phyloP scores from a whole-genome alignment of 2,888 invertebrate species.

The Laspeyria flexula region DNA sequence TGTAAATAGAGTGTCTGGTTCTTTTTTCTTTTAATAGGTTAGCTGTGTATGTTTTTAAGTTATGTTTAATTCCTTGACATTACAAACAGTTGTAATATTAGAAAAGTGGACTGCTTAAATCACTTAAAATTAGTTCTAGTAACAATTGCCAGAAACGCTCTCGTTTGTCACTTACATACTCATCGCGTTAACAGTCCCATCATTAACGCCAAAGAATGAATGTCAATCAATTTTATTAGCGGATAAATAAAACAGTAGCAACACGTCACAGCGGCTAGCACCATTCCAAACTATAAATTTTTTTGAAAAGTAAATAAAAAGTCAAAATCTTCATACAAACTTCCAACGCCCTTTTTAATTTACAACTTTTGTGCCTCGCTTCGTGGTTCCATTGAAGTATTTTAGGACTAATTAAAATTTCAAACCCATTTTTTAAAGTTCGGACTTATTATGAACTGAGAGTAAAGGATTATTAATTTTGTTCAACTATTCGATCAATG shows the following conservation, averaged over 20 bases:
- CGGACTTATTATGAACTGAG: constrained; percentile 43
- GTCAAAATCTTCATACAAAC: constrained; percentile 24
- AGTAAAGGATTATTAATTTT: constrained; percentile 59
- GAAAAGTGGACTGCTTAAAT: too few relatives aligned
- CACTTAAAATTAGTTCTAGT: too few relatives aligned
- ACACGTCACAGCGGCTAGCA: constrained; percentile 51
- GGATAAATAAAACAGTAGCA: constrained; percentile 79
- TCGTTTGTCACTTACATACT: constrained; percentile 24
- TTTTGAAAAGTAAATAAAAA: constrained; percentile 36
- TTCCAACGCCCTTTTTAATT: constrained; percentile 58
- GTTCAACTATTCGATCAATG: constrained; percentile 62
- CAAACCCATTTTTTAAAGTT: constrained; percentile 44
- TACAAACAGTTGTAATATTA: too few relatives aligned
- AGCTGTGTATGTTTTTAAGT: too few relatives aligned
- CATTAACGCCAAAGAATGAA: constrained; percentile 66
- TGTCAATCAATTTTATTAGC: constrained; percentile 80
- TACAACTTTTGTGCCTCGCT: constrained; percentile 63
- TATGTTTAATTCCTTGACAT: too few relatives aligned
- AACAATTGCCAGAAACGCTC: too few relatives aligned
- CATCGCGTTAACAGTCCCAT: constrained; percentile 43
- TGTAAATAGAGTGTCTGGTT: too few relatives aligned
- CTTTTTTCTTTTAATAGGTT: too few relatives aligned
- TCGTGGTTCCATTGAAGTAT: constrained; percentile 75
- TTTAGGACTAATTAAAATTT: constrained; percentile 79
- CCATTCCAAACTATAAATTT: constrained; percentile 68